Evolutionary conservation across 2,888 invertebrate genomes (phyloP).

Genomic region (Acleris cristana): DNA sequence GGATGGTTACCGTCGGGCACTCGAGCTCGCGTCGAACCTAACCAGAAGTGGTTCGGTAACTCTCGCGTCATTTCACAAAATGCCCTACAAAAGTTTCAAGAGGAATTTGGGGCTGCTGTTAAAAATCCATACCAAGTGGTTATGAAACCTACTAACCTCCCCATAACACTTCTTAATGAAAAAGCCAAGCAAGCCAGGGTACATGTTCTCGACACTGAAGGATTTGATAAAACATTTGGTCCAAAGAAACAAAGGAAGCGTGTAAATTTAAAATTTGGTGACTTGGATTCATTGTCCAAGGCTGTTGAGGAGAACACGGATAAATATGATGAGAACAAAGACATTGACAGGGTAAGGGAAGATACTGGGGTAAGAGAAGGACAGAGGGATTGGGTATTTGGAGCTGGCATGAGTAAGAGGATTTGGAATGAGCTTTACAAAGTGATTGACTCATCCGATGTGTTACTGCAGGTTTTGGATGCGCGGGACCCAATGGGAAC

Average conservation of each 20-base stretch:
- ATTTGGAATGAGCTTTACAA: slow-evolving; percentile 99
- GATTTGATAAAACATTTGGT: slow-evolving; percentile 97
- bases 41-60: slow-evolving; percentile 99
- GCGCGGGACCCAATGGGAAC: slow-evolving; percentile 99
- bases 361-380: slow-evolving; percentile 92
- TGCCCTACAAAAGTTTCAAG: slow-evolving; percentile 94
- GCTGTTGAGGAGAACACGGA: slow-evolving; percentile 88
- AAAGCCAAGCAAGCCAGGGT: slow-evolving; percentile 94
- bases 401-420: slow-evolving; percentile 97
- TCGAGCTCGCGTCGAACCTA: slow-evolving; percentile 97
- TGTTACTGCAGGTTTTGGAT: slow-evolving; percentile 97
- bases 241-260: slow-evolving; percentile 96
- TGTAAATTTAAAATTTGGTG: slow-evolving; percentile 90
- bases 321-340: slow-evolving; percentile 92
- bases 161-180: slow-evolving; percentile 96
- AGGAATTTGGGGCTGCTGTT: slow-evolving; percentile 96
- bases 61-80: slow-evolving; percentile 97
- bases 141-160: slow-evolving; percentile 97
- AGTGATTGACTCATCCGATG: slow-evolving; percentile 99
- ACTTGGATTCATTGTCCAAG: slow-evolving; percentile 90
- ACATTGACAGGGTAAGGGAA: slow-evolving; percentile 92
- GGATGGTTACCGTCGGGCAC: slow-evolving; percentile 94
- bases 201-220: slow-evolving; percentile 97
- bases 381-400: slow-evolving; percentile 96
- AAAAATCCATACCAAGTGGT: slow-evolving; percentile 99